Evolutionary conservation across 2,888 invertebrate species (phyloP).

Genomic region (Ypsolopha sequella): DNA sequence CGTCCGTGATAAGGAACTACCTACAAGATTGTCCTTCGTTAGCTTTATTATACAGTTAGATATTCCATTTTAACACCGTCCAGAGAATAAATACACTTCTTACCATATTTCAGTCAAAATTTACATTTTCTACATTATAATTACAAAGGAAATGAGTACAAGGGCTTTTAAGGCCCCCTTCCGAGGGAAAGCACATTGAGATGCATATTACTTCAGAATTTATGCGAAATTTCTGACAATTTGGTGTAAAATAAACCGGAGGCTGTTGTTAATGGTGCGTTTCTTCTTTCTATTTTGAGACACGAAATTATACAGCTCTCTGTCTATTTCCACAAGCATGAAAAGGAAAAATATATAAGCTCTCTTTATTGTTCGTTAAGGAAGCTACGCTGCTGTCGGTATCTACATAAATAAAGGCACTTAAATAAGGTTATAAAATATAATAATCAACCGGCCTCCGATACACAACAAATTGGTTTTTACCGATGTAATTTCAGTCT

Average conservation of each 20-base stretch:
- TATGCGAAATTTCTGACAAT: conserved; percentile 18
- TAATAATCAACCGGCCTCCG: conserved; percentile 7
- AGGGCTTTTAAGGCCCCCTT: conserved; percentile 19
- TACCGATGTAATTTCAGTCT: neutral
- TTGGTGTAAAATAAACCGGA: conserved; percentile 12
- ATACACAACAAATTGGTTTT: conserved; percentile 6
- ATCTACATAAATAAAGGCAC: neutral
- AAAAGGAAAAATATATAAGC: neutral
- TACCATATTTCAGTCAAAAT: conserved; percentile 22
- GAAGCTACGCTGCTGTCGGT: neutral
- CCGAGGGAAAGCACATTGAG: conserved; percentile 20
- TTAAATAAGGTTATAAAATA: conserved; percentile 2
- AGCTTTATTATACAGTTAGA: too few species aligned
- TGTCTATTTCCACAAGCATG: neutral
- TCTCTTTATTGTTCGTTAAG: neutral
- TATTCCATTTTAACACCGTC: neutral
- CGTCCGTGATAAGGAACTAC: too few species aligned
- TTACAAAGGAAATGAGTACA: conserved; percentile 24
- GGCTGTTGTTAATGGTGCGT: conserved; percentile 4
- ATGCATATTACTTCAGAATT: conserved; percentile 29
- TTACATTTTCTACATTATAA: conserved; percentile 34
- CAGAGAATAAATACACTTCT: conserved; percentile 1
- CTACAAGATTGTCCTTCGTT: too few species aligned
- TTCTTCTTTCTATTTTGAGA: too few species aligned
- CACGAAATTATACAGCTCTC: neutral